Evolutionary conservation across 2,888 invertebrate genomes (phyloP).

Genomic region (Eupithecia exiguata): DNA sequence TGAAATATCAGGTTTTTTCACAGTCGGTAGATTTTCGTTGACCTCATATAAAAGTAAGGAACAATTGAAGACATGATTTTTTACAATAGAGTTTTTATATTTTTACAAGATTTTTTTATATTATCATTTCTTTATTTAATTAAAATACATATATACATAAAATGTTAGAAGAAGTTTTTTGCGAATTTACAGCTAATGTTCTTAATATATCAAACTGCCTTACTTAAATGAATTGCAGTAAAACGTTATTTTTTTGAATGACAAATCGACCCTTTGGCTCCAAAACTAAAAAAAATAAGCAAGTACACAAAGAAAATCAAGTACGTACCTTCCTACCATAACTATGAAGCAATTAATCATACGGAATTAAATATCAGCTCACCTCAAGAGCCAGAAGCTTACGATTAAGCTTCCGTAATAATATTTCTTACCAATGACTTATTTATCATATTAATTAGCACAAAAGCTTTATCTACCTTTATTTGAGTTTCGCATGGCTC

Average conservation of each 20-base stretch:
- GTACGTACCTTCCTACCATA: background rate
- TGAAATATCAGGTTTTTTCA: too few relatives aligned
- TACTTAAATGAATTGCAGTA: too few relatives aligned
- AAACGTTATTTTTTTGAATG: background rate
- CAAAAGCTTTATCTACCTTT: background rate
- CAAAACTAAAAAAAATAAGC: background rate
- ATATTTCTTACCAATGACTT: background rate
- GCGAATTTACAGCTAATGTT: too few relatives aligned
- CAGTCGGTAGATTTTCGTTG: too few relatives aligned
- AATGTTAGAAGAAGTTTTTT: too few relatives aligned
- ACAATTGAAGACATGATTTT: too few relatives aligned
- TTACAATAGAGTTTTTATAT: too few relatives aligned
- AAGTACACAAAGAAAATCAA: background rate
- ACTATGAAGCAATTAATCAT: background rate
- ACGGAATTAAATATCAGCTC: background rate
- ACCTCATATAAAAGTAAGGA: too few relatives aligned
- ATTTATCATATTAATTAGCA: slow-evolving; percentile 1
- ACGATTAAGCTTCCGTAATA: background rate
- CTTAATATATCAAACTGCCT: too few relatives aligned
- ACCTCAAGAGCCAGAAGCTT: background rate
- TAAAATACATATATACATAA: too few relatives aligned
- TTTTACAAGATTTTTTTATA: too few relatives aligned
- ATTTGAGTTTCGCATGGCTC: background rate
- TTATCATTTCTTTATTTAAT: too few relatives aligned
- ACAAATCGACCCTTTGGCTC: background rate